phyloP scores from a whole-genome alignment of 2,797 vertebrate genomes.

The Crenuchus spilurus region DNA sequence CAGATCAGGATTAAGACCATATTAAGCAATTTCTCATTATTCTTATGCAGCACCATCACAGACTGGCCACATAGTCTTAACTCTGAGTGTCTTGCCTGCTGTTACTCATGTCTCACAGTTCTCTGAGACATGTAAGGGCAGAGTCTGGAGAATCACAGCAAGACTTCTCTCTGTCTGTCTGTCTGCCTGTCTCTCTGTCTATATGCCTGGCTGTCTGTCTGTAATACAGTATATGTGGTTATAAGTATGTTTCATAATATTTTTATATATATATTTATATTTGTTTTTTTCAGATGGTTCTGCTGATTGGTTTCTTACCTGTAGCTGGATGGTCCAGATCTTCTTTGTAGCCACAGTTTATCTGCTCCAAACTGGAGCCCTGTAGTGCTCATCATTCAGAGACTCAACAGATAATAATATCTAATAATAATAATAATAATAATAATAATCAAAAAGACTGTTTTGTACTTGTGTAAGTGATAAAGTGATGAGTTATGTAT shows the following conservation, averaged over 20 bases:
- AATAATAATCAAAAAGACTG: neutral
- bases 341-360: neutral
- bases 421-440: neutral
- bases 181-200: no score
- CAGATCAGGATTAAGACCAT: no score
- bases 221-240: neutral
- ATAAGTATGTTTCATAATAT: no score
- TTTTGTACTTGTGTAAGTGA: neutral
- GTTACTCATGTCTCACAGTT: no score
- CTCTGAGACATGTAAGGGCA: no score
- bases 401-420: no score
- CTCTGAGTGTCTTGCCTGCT: no score
- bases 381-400: neutral
- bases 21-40: no score
- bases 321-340: neutral
- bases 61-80: no score
- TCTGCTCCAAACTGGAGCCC: neutral
- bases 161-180: no score
- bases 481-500: neutral
- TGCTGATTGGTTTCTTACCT: constrained; percentile 12
- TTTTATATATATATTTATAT: neutral
- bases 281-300: constrained; percentile 30
- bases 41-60: no score
- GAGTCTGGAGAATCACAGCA: no score
- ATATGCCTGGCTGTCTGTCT: neutral